Percentiles rank a stretch among this genome's conserved stretches.
These are phyloP conservation scores for Paracanthobrama guichenoti DNA, from an alignment of 2,113 vertebrate species.

Conservation along the genomic window DNA sequence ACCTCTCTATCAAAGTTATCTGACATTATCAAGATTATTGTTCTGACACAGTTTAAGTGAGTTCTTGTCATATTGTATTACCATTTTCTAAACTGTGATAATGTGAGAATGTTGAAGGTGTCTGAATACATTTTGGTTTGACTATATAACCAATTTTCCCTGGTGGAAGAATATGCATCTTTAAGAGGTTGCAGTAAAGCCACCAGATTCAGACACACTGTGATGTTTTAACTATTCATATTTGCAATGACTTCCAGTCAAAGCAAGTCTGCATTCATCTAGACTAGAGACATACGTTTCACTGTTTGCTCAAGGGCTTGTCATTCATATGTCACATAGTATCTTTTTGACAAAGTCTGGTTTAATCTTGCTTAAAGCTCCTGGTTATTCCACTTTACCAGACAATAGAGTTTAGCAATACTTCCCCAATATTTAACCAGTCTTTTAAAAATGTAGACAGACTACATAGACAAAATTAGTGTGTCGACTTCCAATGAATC, in stretches of 20 bases:
- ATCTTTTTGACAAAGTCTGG: not conserved
- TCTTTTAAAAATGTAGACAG: not conserved
- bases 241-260: not conserved
- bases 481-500: not conserved
- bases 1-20: too few relatives aligned
- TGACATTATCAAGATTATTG: too few relatives aligned
- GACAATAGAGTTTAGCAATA: not conserved
- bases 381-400: not conserved
- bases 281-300: not conserved
- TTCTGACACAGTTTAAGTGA: too few relatives aligned
- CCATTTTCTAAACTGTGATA: too few relatives aligned
- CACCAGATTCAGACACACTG: not conserved
- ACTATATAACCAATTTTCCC: not conserved
- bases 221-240: not conserved
- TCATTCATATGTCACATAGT: not conserved
- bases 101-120: too few relatives aligned
- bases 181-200: not conserved
- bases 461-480: not conserved
- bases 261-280: not conserved
- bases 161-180: not conserved
- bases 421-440: not conserved
- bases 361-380: not conserved
- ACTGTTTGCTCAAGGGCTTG: not conserved
- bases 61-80: too few relatives aligned
- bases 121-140: too few relatives aligned